Percentiles rank a stretch among this genome's conserved stretches.
Evolutionary conservation across 2,888 invertebrate genomes (phyloP).

Genomic region (Drosophila monieri): DNA sequence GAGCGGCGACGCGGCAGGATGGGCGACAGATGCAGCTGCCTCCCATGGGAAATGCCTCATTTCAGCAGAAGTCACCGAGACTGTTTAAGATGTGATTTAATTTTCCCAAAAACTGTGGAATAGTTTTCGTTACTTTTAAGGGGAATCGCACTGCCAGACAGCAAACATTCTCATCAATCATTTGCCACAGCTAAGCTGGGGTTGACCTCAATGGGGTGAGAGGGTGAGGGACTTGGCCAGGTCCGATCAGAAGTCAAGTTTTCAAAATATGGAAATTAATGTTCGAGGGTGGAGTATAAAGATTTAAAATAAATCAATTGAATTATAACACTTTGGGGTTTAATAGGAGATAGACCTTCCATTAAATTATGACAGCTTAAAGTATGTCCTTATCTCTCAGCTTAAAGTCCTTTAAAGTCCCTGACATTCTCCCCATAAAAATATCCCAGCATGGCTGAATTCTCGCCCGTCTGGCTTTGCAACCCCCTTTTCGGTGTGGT

Average conservation of each 20-base stretch:
- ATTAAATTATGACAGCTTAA: not conserved
- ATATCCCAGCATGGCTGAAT: constrained; percentile 35
- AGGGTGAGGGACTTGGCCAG: not conserved
- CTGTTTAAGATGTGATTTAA: constrained; percentile 68
- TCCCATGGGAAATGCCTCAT: constrained; percentile 38
- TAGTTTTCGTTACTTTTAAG: constrained; percentile 11
- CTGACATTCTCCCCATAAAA: constrained; percentile 22
- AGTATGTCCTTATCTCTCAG: not conserved
- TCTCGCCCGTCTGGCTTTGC: constrained; percentile 11
- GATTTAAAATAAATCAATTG: not conserved
- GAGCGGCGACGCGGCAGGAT: not conserved
- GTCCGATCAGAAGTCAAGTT: not conserved
- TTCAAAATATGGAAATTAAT: constrained; percentile 25
- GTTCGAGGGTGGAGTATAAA: not conserved
- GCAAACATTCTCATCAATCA: constrained; percentile 31
- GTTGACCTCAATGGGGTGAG: constrained; percentile 15
- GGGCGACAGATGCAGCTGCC: constrained; percentile 34
- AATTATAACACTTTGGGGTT: no score
- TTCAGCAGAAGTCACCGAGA: constrained; percentile 53
- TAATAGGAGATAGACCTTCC: not conserved
- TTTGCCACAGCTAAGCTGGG: constrained; percentile 16
- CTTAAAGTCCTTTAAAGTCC: constrained; percentile 3
- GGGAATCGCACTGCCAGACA: constrained; percentile 12
- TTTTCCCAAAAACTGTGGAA: constrained; percentile 44
- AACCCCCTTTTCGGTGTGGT: constrained; percentile 42